phyloP scores from a whole-genome alignment of 2,113 vertebrate species.

The Macrotis lagotis region DNA sequence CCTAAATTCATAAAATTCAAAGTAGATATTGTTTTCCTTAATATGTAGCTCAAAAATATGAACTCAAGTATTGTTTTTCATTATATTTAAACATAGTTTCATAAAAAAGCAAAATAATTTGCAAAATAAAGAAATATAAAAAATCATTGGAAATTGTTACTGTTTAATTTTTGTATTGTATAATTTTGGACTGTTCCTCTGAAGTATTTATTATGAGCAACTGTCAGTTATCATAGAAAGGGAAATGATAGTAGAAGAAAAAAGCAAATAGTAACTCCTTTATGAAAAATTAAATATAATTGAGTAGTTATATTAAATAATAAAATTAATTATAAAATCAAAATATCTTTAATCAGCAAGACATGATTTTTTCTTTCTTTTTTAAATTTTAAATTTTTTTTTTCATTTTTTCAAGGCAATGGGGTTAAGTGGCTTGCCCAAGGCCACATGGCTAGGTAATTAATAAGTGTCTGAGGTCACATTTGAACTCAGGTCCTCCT shows the following conservation, averaged over 20 bases:
- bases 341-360: background rate
- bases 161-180: background rate
- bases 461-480: no score
- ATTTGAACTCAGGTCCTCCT: no score
- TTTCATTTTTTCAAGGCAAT: no score
- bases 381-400: no score
- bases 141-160: background rate
- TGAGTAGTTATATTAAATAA: background rate
- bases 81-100: background rate
- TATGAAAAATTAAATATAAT: background rate
- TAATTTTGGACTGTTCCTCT: background rate
- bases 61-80: background rate
- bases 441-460: no score
- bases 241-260: background rate
- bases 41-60: background rate
- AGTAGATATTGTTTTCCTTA: background rate
- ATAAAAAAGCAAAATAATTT: conserved; percentile 1
- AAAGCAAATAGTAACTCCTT: background rate
- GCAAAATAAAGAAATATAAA: background rate
- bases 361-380: background rate
- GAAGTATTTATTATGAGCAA: conserved; percentile 12
- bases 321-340: background rate
- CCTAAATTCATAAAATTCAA: background rate
- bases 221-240: background rate
- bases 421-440: no score